Evolutionary conservation across 2,113 vertebrate genomes (phyloP).

Genomic region (Xenopus borealis): DNA sequence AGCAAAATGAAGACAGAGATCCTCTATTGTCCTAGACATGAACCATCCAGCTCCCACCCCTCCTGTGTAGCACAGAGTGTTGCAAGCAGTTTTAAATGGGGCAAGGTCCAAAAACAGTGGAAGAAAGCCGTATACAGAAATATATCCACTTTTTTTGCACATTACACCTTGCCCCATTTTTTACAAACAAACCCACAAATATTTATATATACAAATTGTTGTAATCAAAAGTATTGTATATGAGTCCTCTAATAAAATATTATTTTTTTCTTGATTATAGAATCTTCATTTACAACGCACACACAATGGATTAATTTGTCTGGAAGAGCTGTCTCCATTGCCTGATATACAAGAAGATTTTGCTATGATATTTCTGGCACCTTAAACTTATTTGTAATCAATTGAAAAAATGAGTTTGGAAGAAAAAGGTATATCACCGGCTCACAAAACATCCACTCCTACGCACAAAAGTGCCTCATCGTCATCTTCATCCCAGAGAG

Average conservation of each 20-base stretch:
- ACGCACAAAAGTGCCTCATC: conserved; percentile 92
- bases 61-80: too few relatives aligned
- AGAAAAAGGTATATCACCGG: conserved; percentile 78
- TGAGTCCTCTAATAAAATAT: not conserved
- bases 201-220: not conserved
- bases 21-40: too few relatives aligned
- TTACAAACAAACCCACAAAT: not conserved
- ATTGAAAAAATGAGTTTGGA: conserved; percentile 86
- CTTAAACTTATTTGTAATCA: conserved; percentile 58
- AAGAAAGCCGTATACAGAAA: too few relatives aligned
- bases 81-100: too few relatives aligned
- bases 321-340: conserved; percentile 40
- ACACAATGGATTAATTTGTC: conserved; percentile 58
- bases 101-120: too few relatives aligned
- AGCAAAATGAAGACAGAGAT: too few relatives aligned
- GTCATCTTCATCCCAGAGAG: conserved; percentile 86
- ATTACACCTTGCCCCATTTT: not conserved
- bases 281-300: not conserved
- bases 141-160: too few relatives aligned
- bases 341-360: conserved; percentile 52
- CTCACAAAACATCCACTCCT: conserved; percentile 84
- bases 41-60: too few relatives aligned
- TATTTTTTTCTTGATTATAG: not conserved
- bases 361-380: conserved; percentile 57
- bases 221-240: not conserved